Evolutionary conservation across 2,797 vertebrate species (phyloP).

Genomic region (Melanotaenia nigrans): DNA sequence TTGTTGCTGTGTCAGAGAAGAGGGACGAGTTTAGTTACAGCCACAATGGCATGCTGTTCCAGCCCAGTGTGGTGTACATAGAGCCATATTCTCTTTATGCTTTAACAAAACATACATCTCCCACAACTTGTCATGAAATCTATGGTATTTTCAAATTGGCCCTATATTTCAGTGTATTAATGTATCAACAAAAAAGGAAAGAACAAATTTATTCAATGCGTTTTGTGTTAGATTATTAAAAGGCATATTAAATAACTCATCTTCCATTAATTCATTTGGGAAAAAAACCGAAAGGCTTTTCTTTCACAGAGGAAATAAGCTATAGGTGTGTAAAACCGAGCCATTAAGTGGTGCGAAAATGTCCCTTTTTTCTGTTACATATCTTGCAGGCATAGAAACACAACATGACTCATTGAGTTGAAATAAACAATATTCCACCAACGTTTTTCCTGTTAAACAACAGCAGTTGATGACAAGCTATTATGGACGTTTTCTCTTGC

Average conservation of each 20-base stretch:
- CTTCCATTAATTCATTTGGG: no score
- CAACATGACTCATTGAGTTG: slow-evolving; percentile 20
- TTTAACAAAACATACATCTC: neutral
- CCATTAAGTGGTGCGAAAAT: slow-evolving; percentile 41
- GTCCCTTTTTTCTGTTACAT: slow-evolving; percentile 21
- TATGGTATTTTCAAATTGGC: neutral
- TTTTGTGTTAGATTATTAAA: neutral
- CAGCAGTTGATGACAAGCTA: slow-evolving; percentile 2
- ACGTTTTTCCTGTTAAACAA: neutral
- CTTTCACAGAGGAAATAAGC: slow-evolving; percentile 31
- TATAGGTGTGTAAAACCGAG: slow-evolving; percentile 58
- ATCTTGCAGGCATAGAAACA: slow-evolving; percentile 39
- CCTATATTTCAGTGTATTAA: neutral
- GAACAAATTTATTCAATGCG: neutral
- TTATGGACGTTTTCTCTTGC: slow-evolving; percentile 44
- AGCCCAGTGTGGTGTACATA: slow-evolving; percentile 25
- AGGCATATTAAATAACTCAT: no score
- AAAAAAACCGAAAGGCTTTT: neutral
- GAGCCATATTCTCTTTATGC: neutral
- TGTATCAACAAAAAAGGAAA: neutral
- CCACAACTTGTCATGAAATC: neutral
- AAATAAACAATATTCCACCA: neutral
- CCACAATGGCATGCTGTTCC: slow-evolving; percentile 8
- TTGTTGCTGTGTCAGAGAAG: slow-evolving; percentile 23
- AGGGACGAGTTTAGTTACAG: slow-evolving; percentile 22